phyloP scores from a whole-genome alignment of 2,113 vertebrate genomes.

The Myiagra hebetior region DNA sequence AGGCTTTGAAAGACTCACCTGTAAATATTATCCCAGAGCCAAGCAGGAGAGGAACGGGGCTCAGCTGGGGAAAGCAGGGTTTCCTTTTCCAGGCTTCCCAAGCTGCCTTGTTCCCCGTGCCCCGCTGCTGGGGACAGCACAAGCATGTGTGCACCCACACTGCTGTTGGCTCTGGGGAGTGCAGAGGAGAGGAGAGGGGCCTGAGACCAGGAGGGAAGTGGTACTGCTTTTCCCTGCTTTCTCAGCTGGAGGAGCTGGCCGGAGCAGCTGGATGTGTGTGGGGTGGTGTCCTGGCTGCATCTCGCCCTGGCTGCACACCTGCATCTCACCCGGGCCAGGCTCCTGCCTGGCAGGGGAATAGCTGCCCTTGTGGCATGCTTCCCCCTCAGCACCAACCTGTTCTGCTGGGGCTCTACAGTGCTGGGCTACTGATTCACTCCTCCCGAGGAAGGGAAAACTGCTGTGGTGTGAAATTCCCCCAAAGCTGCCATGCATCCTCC shows the following conservation, averaged over 20 bases:
- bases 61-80: neutral
- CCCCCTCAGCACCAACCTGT: neutral
- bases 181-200: neutral
- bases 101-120: rapidly evolving
- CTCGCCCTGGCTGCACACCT: neutral
- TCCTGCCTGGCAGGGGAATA: neutral
- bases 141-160: rapidly evolving
- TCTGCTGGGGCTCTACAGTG: neutral
- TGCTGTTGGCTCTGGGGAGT: neutral
- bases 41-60: neutral
- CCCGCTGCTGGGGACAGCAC: rapidly evolving
- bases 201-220: neutral
- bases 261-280: neutral
- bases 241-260: neutral
- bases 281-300: neutral
- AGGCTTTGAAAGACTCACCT: neutral
- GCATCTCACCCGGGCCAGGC: neutral
- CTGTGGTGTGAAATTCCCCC: neutral
- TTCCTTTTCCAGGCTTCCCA: neutral
- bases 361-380: rapidly evolving
- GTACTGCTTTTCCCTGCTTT: neutral
- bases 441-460: neutral
- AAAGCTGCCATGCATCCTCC: neutral
- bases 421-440: neutral
- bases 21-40: neutral